Percentiles rank a stretch among this genome's conserved stretches.
These are phyloP conservation scores for Cephus pygmeus DNA, from an alignment of 2,888 invertebrate species.

Conservation along the genomic window DNA sequence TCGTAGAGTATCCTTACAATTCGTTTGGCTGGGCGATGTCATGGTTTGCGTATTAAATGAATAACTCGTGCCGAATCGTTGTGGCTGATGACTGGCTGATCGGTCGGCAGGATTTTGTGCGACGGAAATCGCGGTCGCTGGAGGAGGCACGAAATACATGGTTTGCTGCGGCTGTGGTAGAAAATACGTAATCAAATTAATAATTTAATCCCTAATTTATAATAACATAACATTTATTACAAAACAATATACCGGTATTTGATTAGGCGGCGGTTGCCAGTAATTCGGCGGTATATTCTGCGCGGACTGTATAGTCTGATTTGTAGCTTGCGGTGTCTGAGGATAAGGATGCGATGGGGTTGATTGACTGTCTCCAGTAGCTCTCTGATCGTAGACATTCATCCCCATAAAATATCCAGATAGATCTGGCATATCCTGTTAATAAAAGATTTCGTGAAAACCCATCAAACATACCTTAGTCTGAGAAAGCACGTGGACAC, in stretches of 20 bases:
- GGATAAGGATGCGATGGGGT: constrained; percentile 52
- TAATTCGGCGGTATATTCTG: constrained; percentile 51
- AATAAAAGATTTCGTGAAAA: not conserved
- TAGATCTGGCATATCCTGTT: constrained; percentile 55
- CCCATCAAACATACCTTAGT: not conserved
- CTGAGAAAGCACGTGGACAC: constrained; percentile 7
- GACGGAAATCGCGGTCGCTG: constrained; percentile 53
- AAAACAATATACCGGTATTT: constrained; percentile 49
- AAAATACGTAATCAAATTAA: not conserved
- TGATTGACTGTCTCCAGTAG: constrained; percentile 46
- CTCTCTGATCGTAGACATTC: constrained; percentile 57
- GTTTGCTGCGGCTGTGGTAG: constrained; percentile 54
- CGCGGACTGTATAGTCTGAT: constrained; percentile 42
- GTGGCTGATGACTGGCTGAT: constrained; percentile 32
- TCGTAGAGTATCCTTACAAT: not conserved
- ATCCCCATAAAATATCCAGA: constrained; percentile 61
- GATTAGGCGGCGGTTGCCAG: constrained; percentile 60
- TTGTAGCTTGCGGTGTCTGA: constrained; percentile 48
- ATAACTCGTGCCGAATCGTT: constrained; percentile 55
- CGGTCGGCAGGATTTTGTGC: constrained; percentile 54
- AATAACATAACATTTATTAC: not conserved
- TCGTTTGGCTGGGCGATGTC: constrained; percentile 57
- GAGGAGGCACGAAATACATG: constrained; percentile 62
- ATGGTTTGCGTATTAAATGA: constrained; percentile 58
- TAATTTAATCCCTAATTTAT: not conserved